Percentiles rank a stretch among this genome's conserved stretches.
phyloP scores from a whole-genome alignment of 2,888 invertebrate genomes.

The Dendrolimus houi region DNA sequence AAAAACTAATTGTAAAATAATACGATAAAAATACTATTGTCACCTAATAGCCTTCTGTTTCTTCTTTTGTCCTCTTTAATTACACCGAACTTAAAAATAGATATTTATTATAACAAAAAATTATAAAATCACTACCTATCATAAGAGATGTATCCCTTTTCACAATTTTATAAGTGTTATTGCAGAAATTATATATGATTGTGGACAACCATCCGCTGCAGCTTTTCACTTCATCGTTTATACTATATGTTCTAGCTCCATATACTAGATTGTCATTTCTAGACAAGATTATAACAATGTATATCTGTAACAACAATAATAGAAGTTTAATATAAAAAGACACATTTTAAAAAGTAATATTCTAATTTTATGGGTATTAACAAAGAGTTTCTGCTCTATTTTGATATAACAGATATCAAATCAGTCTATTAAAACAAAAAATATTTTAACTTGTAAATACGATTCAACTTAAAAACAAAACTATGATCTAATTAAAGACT shows the following conservation, averaged over 20 bases:
- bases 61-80: neutral
- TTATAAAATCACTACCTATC: conserved; percentile 30
- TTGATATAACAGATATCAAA: no score
- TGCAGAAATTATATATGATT: conserved; percentile 49
- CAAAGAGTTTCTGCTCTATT: no score
- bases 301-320: conserved; percentile 38
- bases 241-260: conserved; percentile 28
- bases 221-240: conserved; percentile 42
- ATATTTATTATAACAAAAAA: conserved; percentile 9
- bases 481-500: conserved; percentile 1
- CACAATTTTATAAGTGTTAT: conserved; percentile 50
- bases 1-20: no score
- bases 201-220: conserved; percentile 53
- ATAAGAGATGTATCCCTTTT: conserved; percentile 55
- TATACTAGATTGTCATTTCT: conserved; percentile 19
- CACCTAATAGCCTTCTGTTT: neutral
- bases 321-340: neutral
- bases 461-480: conserved; percentile 4
- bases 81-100: neutral
- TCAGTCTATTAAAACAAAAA: neutral
- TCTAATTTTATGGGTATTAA: no score
- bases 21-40: no score
- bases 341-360: no score
- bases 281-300: conserved; percentile 31
- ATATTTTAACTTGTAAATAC: neutral